A percentile compares a stretch with the other conserved stretches of the same genome.
Conservation (phyloP, 2,797 vertebrate genomes). For the Anniella stebbinsi region DNA sequence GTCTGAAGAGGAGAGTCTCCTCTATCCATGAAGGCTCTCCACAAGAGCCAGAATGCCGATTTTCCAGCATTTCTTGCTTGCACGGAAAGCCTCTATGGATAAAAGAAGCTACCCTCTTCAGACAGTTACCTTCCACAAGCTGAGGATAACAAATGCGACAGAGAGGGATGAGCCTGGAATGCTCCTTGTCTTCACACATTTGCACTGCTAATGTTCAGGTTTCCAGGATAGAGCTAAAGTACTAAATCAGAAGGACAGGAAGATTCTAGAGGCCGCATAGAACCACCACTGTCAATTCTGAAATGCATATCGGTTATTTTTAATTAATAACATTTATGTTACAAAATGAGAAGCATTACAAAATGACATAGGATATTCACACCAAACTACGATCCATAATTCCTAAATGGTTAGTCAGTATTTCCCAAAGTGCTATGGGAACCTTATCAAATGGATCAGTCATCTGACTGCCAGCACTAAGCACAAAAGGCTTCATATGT, state of each 20-base stretch:
- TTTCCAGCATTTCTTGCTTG: no score
- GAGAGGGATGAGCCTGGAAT: no score
- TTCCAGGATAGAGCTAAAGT: neutral
- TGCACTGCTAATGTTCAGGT: neutral
- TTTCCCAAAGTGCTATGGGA: neutral
- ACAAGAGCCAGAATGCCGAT: no score
- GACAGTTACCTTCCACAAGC: no score
- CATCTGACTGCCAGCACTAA: neutral
- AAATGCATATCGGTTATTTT: neutral
- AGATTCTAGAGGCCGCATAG: neutral
- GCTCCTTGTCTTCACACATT: no score
- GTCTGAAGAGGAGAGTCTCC: no score
- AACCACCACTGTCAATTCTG: neutral
- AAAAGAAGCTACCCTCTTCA: no score
- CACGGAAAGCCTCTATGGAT: no score
- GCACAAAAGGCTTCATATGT: neutral
- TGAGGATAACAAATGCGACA: no score
- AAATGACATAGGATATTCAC: accelerated
- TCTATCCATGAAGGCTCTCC: no score
- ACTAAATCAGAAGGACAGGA: neutral
- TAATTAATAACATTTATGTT: neutral
- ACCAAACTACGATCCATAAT: neutral
- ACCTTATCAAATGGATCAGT: neutral
- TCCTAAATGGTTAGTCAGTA: neutral
- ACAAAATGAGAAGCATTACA: neutral